Base-by-base conservation (phyloP, 1,140 invertebrate genomes). In the Nymphalis io region DNA sequence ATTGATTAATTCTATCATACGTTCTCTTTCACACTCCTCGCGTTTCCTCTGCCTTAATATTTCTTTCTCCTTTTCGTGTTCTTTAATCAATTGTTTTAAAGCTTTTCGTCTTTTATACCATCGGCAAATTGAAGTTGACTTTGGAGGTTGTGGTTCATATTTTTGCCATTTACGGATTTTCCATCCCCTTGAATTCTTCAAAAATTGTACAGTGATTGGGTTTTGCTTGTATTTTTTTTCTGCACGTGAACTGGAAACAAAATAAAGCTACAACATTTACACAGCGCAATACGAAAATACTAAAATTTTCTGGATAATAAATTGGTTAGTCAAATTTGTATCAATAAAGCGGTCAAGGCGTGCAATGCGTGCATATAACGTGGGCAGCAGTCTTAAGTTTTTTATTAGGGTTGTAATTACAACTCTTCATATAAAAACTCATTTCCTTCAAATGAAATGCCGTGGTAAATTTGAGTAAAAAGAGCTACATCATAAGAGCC, bases 51-150 rank as follows among this genome's bases (percentile, higher is more conserved):
- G 42, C 23, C 51, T 60, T 11, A 64, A 42, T 51, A 21, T 2
- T 21, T 68, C 15, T 57, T 51, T 27, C 53, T 72, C 70, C 62
- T 64, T 74, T 63, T 74, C 67, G 16, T 67, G 58, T 46, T 72
- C 61, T 51, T 44, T 48, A 53, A 63, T 60, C 51, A 69, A 63
- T 62, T 79, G 27, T 44, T 72, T 76, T 23, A 72, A 55, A 18
- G 76, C 72, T 33, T 60, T 77, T 15, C 67, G 66, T 55, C 68
- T 62, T 73, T 67, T 72, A 57, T 76, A 78, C 82, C 82, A 82
- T 39, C 44, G 59, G 16, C 72, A 79, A 38, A 82, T 6, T 20
- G 46, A 33, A 38, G 42, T 61, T 13, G n/a, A 60, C 46, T 46
- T 38, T 51, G 57, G 73, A 6, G 60, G 67, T 55, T 38, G 55